These are phyloP conservation scores for Petrocephalus sullivani DNA, from an alignment of 2,797 vertebrate species.

Conservation along the genomic window DNA sequence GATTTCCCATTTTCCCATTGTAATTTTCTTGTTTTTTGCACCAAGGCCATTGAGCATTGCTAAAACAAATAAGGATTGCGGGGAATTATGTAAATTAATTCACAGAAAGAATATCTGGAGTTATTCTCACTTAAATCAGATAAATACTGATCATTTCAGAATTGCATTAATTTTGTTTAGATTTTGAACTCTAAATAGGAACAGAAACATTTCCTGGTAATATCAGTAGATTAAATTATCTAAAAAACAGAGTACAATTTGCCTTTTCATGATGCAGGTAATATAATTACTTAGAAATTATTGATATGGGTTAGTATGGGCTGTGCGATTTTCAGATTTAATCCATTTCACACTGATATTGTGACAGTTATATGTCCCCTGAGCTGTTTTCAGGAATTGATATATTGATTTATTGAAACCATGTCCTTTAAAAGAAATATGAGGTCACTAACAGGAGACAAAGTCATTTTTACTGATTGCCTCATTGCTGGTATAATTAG, in stretches of 20 bases:
- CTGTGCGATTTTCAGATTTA: background rate
- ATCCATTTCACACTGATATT: background rate
- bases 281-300: background rate
- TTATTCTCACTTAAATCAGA: background rate
- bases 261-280: background rate
- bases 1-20: background rate
- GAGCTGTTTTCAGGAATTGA: constrained; percentile 36
- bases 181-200: background rate
- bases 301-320: background rate
- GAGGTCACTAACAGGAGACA: constrained; percentile 42
- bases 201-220: background rate
- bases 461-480: constrained; percentile 26
- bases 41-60: background rate
- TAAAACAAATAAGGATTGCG: no score
- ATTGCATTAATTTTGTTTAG: background rate
- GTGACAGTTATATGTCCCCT: background rate
- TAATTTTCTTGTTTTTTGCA: background rate
- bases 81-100: background rate
- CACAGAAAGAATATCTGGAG: no score
- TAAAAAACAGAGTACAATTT: background rate
- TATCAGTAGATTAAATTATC: background rate
- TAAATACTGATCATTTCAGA: background rate
- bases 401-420: constrained; percentile 30
- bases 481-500: background rate
- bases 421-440: constrained; percentile 37